Conservation (phyloP, 2,888 invertebrate species). For the Dioctria linearis region DNA sequence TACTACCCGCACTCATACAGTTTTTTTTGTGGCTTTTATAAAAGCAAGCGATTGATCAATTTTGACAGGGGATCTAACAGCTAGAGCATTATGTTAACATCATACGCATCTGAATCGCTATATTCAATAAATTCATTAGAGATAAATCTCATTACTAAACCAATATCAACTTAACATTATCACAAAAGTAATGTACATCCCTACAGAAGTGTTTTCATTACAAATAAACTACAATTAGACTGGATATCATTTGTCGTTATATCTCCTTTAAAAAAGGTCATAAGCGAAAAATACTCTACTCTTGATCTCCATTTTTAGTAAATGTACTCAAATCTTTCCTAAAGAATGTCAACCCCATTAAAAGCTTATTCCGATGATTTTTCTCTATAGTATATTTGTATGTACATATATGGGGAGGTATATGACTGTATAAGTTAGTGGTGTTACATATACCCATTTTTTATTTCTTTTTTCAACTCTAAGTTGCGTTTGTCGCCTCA, state of each 20-base stretch:
- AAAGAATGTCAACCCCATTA: slow-evolving; percentile 24
- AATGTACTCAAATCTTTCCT: slow-evolving; percentile 28
- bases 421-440: no score
- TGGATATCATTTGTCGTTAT: background rate
- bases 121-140: no score
- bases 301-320: slow-evolving; percentile 17
- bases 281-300: background rate
- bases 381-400: background rate
- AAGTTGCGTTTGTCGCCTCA: slow-evolving; percentile 33
- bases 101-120: no score
- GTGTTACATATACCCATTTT: background rate
- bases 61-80: no score
- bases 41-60: no score
- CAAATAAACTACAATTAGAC: background rate
- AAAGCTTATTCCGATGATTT: slow-evolving; percentile 26
- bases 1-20: no score
- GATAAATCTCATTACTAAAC: no score
- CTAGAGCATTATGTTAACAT: no score
- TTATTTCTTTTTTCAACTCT: slow-evolving; percentile 22
- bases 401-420: no score
- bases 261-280: background rate
- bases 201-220: background rate
- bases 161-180: no score
- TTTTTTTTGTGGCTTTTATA: no score
- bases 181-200: no score